Conservation (phyloP, 1,140 invertebrate genomes). For the Bombus balteatus region DNA sequence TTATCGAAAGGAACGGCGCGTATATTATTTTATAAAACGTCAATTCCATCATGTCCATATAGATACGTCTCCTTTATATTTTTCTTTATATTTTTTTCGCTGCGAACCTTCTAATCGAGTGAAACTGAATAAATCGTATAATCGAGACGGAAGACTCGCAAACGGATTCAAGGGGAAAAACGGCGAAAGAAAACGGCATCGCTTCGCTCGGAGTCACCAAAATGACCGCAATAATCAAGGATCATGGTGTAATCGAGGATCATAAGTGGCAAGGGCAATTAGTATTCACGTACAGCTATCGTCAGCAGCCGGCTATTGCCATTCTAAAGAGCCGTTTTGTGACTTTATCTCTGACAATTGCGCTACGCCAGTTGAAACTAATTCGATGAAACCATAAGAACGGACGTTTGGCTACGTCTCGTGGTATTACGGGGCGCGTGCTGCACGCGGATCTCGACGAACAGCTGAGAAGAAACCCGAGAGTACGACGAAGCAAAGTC, state of each 20-base stretch:
- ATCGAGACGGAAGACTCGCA: neutral
- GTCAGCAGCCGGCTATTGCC: constrained; percentile 33
- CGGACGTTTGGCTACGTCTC: constrained; percentile 44
- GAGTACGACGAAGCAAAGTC: constrained; percentile 23
- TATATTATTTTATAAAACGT: too few relatives aligned
- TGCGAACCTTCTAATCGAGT: neutral
- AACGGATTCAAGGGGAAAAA: neutral
- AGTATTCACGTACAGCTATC: constrained; percentile 47
- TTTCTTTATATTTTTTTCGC: too few relatives aligned
- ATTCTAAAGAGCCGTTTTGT: constrained; percentile 25
- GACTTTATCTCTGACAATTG: constrained; percentile 51
- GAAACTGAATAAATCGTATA: neutral
- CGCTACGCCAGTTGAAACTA: constrained; percentile 39
- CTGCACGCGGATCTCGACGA: constrained; percentile 26
- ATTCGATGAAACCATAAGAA: constrained; percentile 53
- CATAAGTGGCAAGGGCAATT: constrained; percentile 37
- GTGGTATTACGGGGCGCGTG: constrained; percentile 21
- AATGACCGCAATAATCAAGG: constrained; percentile 34
- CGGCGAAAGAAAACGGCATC: neutral
- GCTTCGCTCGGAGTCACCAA: too few relatives aligned
- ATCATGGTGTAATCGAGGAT: constrained; percentile 33
- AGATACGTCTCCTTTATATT: too few relatives aligned
- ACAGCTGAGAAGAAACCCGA: constrained; percentile 49
- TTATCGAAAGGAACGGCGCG: too few relatives aligned
- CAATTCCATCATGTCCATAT: too few relatives aligned